Evolutionary conservation across 2,113 vertebrate genomes (phyloP).

Genomic region (Formicarius rufipectus): DNA sequence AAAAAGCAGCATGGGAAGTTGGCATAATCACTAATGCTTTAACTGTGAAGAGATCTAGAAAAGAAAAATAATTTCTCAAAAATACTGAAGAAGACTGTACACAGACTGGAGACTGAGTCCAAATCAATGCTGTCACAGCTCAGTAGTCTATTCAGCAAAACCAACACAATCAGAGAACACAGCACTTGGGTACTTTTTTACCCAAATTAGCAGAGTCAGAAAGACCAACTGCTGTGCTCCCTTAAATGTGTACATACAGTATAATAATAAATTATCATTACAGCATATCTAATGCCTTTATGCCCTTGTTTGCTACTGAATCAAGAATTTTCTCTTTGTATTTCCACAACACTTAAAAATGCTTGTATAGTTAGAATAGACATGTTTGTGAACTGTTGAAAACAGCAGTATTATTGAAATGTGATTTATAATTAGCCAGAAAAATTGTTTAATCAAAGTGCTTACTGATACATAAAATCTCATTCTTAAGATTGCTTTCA

Average conservation of each 20-base stretch:
- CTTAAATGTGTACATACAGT: neutral
- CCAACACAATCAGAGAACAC: neutral
- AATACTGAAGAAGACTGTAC: neutral
- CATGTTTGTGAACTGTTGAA: fast-evolving
- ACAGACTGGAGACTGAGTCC: neutral
- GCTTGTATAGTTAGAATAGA: neutral
- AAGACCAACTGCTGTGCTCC: neutral
- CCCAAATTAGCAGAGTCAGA: neutral
- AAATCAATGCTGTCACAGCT: neutral
- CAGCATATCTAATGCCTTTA: neutral
- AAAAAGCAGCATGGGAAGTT: neutral
- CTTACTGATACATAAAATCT: neutral
- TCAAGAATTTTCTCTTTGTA: neutral
- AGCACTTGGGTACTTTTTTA: neutral
- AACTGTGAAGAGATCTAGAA: neutral
- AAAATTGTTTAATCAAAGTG: neutral
- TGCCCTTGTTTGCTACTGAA: neutral
- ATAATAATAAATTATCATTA: neutral
- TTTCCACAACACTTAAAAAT: neutral
- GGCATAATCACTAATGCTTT: neutral
- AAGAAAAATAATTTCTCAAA: neutral
- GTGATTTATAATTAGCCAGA: neutral
- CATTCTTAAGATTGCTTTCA: neutral
- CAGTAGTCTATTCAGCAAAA: neutral
- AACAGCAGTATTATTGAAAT: neutral